Evolutionary conservation across 2,113 vertebrate genomes (phyloP).

Genomic region (Paralichthys olivaceus): DNA sequence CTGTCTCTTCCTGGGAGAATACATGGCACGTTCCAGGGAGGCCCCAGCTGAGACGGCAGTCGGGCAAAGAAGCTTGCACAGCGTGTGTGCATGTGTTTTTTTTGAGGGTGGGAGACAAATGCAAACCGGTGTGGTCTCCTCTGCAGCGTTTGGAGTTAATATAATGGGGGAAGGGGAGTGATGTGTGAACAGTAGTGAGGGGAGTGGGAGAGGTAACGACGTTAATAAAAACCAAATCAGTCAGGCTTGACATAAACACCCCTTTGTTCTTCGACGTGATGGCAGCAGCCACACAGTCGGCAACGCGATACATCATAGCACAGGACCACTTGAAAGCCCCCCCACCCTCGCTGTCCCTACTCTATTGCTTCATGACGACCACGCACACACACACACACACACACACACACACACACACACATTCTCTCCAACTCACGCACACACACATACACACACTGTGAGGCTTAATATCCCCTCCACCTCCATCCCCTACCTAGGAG

Average conservation of each 20-base stretch:
- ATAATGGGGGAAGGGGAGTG: conserved; percentile 34
- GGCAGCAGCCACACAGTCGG: conserved; percentile 63
- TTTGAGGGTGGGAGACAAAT: conserved; percentile 48
- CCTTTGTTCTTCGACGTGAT: conserved; percentile 80
- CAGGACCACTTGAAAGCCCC: conserved; percentile 13
- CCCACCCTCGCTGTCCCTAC: conserved; percentile 27
- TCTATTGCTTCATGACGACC: conserved; percentile 42
- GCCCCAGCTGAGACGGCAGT: conserved; percentile 37
- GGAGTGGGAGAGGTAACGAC: conserved; percentile 58
- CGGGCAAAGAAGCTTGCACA: conserved; percentile 11
- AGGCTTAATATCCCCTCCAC: conserved; percentile 66
- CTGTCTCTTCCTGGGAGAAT: conserved; percentile 47
- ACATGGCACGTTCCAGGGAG: conserved; percentile 62
- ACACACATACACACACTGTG: conserved; percentile 29
- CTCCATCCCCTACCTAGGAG: conserved; percentile 60
- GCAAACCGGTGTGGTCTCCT: conserved; percentile 58
- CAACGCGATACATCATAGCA: conserved; percentile 67
- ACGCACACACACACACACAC: conserved; percentile 29
- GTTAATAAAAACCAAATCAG: conserved; percentile 82
- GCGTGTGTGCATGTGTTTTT: conserved; percentile 38
- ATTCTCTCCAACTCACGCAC: too few relatives aligned
- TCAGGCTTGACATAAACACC: conserved; percentile 79
- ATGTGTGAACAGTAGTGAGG: conserved; percentile 36
- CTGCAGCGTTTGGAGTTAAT: conserved; percentile 46
- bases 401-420: conserved; percentile 32